Evolutionary conservation across 2,797 vertebrate genomes (phyloP), one percentile per base, ranked within the genome.

Genomic region (Telmatherina bonti): DNA sequence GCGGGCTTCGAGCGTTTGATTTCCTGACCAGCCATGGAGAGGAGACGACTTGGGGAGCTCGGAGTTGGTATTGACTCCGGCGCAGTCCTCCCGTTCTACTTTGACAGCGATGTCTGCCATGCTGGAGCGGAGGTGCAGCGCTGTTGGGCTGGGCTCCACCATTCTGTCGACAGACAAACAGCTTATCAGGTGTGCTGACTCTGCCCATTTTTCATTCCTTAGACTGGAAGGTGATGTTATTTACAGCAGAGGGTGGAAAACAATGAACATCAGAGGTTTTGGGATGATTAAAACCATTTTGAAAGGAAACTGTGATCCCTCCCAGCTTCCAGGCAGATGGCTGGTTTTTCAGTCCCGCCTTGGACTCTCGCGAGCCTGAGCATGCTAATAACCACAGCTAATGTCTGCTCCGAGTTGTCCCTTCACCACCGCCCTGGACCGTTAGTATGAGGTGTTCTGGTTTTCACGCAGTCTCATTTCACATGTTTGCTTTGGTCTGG

Each of bases 71-170:
- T 78, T 55, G 54, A 74, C 85, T 79, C 85, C 82, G 0, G 83
- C 26, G 0, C 82, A 57, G 5, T 96, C 96, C 70, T 95, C 96
- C 85, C 92, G 95, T 82, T 98, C 96, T 0, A 94, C 86, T 91
- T 98, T 98, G 90, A 96, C 78, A 31, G 90, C 91, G 51, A 96
- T 93, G 70, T 95, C 95, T 88, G 95, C 95, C 97, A 97, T 97
- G 94, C 92, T 88, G 35, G 92, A 92, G 87, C 93, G 93, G 92
- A 92, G 94, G 81, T 91, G 94, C 67, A 94, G 91, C 59, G 93
- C 95, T 84, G 92, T 70, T 16, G 95, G 94, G 92, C 94, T 96
- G 93, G 95, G 95, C 93, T 97, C 93, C 94, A 96, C 97, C 97
- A 98, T 99, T 94, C 97, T 98, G 80, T 0, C 3, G 76, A 70